Conservation (phyloP, 1,140 invertebrate genomes). For the Liolophura sinensis region DNA sequence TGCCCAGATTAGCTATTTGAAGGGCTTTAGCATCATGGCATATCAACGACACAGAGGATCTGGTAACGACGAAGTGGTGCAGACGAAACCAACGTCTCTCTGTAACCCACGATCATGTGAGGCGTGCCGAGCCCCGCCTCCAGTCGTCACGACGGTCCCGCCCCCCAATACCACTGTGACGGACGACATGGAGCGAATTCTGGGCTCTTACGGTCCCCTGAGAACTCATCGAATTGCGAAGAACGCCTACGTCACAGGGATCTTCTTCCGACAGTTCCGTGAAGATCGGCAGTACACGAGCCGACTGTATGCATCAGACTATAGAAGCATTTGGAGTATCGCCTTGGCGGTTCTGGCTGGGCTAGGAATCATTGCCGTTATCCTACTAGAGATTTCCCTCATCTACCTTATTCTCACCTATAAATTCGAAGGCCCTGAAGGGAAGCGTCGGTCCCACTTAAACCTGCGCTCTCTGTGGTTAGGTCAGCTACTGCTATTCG, state of each 20-base stretch:
- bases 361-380: slow-evolving; percentile 78
- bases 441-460: too few relatives aligned
- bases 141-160: neutral
- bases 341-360: slow-evolving; percentile 79
- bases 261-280: too few relatives aligned
- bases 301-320: neutral
- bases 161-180: neutral
- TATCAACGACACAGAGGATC: too few relatives aligned
- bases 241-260: slow-evolving; percentile 27
- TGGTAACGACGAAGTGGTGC: too few relatives aligned
- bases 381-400: slow-evolving; percentile 84
- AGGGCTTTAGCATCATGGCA: too few relatives aligned
- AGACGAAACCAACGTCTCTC: too few relatives aligned
- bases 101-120: too few relatives aligned
- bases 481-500: slow-evolving; percentile 86
- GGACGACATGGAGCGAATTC: too few relatives aligned
- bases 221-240: neutral
- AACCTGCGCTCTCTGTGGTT: slow-evolving; percentile 73
- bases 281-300: too few relatives aligned
- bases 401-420: slow-evolving; percentile 82
- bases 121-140: neutral
- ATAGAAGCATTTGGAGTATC: slow-evolving; percentile 78
- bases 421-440: slow-evolving; percentile 71
- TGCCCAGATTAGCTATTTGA: too few relatives aligned
- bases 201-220: neutral